Evolutionary conservation across 2,113 vertebrate species (phyloP).

Genomic region (Apus apus): DNA sequence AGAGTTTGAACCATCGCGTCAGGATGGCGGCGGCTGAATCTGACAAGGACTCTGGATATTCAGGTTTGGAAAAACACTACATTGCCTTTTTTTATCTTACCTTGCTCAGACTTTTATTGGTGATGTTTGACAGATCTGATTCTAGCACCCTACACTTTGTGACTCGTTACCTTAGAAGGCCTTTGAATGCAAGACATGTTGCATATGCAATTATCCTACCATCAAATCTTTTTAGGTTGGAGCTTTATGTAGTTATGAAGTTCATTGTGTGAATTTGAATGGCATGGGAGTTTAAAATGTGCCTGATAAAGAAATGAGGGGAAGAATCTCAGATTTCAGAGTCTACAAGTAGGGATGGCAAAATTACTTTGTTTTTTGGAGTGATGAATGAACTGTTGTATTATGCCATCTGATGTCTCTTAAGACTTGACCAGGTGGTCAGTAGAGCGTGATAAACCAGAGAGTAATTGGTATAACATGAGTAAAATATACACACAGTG

Average conservation of each 20-base stretch:
- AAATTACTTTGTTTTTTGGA: neutral
- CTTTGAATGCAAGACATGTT: neutral
- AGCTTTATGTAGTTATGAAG: neutral
- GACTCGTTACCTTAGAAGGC: neutral
- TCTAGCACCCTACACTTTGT: neutral
- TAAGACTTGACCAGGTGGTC: neutral
- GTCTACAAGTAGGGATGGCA: neutral
- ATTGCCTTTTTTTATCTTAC: neutral
- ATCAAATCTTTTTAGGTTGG: neutral
- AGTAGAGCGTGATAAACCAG: neutral
- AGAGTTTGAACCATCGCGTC: slow-evolving; percentile 40
- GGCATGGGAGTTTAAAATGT: neutral
- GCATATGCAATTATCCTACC: neutral
- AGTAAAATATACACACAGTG: neutral
- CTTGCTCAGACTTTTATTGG: neutral
- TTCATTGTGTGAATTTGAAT: neutral
- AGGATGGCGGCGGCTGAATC: slow-evolving; percentile 71
- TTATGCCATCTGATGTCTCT: neutral
- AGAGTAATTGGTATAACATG: neutral
- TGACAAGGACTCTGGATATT: slow-evolving; percentile 90
- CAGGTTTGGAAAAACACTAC: slow-evolving; percentile 75
- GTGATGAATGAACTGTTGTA: neutral
- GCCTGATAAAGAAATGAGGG: neutral
- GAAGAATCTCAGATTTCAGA: neutral
- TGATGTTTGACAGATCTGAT: neutral